Percentiles rank a stretch among this genome's conserved stretches.
Conservation (phyloP, 2,888 invertebrate genomes). For the Drosophila melanosoma region DNA sequence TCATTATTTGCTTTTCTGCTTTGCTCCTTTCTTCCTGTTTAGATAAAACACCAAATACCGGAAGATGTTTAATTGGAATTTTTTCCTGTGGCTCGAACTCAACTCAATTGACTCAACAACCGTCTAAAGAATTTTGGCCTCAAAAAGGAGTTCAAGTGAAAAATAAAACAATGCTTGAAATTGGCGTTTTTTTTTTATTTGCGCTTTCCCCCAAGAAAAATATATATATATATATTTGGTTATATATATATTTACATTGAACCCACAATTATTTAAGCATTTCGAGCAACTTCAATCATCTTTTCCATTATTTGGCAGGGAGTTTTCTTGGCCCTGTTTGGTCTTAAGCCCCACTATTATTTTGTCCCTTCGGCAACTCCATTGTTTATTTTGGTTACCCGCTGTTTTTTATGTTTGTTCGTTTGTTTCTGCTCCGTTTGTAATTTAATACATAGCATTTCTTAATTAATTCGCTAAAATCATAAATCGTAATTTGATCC, state of each 20-base stretch:
- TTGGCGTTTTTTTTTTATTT: constrained; percentile 21
- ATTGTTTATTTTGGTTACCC: constrained; percentile 48
- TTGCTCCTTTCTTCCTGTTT: constrained; percentile 60
- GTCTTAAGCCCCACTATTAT: constrained; percentile 26
- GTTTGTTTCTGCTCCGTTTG: constrained; percentile 35
- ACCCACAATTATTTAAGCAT: constrained; percentile 49
- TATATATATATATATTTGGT: background rate
- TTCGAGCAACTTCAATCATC: constrained; percentile 65
- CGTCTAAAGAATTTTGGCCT: constrained; percentile 18
- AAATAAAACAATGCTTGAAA: constrained; percentile 43
- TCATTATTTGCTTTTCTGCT: constrained; percentile 35
- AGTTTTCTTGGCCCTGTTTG: constrained; percentile 26
- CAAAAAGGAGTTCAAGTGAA: constrained; percentile 49
- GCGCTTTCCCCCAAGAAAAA: background rate
- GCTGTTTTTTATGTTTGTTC: constrained; percentile 11
- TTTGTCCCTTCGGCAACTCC: constrained; percentile 10
- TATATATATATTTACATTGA: background rate
- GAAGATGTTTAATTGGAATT: constrained; percentile 79
- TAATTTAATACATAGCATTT: constrained; percentile 64
- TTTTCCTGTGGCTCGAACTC: constrained; percentile 31
- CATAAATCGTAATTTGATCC: constrained; percentile 61
- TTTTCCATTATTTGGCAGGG: constrained; percentile 43
- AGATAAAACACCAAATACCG: constrained; percentile 74
- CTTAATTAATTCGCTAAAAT: constrained; percentile 68
- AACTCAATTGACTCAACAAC: constrained; percentile 65